A percentile compares a stretch with the other conserved stretches of the same genome.
Conservation (phyloP, 2,888 invertebrate genomes). For the Rapana venosa region DNA sequence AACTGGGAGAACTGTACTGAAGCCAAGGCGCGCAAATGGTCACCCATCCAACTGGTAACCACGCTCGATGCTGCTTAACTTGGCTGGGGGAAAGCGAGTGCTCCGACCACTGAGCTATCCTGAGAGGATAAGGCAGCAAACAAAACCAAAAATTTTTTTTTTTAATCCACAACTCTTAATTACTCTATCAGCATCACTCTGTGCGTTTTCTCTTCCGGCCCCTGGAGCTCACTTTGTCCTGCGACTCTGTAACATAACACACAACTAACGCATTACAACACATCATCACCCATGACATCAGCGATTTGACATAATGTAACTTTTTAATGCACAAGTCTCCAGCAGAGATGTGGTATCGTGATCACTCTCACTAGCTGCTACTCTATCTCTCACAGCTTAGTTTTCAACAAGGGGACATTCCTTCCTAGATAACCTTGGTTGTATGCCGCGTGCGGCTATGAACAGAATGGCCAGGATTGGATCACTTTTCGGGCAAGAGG, state of each 20-base stretch:
- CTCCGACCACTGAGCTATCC: too few species aligned
- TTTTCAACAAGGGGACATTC: not conserved
- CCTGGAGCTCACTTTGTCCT: not conserved
- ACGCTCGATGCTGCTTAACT: too few species aligned
- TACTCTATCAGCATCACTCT: not conserved
- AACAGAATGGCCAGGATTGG: too few species aligned
- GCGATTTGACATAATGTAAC: not conserved
- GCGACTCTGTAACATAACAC: constrained; percentile 9
- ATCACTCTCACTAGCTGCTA: not conserved
- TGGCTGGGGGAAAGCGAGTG: too few species aligned
- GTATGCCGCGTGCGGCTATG: not conserved
- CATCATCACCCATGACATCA: not conserved
- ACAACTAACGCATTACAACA: not conserved
- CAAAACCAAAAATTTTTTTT: too few species aligned
- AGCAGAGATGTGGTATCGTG: too few species aligned
- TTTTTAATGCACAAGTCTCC: not conserved
- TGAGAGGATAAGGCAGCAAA: too few species aligned
- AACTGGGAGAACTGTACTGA: too few species aligned
- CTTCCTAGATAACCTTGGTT: not conserved
- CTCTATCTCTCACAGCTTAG: not conserved
- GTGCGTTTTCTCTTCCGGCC: constrained; percentile 24
- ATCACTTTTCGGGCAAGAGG: too few species aligned
- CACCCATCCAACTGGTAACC: too few species aligned
- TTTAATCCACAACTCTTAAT: too few species aligned
- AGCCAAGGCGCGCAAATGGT: too few species aligned